Conservation (phyloP, 2,888 invertebrate species). For the Thymelicus acteon region DNA sequence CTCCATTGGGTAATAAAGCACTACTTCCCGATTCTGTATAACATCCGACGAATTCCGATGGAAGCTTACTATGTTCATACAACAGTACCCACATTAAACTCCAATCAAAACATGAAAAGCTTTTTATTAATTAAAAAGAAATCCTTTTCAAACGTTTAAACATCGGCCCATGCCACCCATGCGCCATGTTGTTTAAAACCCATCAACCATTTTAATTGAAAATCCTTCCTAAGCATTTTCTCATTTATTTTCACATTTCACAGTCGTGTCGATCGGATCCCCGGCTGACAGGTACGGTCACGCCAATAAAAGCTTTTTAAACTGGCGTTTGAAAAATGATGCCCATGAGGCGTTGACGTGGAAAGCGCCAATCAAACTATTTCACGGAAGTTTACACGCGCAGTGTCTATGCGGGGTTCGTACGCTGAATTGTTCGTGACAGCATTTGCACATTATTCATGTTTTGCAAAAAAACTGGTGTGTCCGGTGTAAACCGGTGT, state of each 20-base stretch:
- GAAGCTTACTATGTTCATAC: no score
- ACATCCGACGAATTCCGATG: no score
- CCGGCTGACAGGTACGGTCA: constrained; percentile 4
- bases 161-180: background rate
- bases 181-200: background rate
- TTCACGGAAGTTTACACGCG: background rate
- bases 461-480: no score
- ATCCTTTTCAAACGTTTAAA: background rate
- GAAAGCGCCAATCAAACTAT: background rate
- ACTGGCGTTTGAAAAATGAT: background rate
- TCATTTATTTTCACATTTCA: constrained; percentile 1
- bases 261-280: constrained; percentile 5
- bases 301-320: constrained; percentile 16
- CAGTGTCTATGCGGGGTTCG: no score
- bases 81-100: no score
- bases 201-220: background rate
- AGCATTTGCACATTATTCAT: no score
- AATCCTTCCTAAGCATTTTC: constrained; percentile 2
- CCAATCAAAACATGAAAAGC: no score
- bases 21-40: no score
- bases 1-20: no score
- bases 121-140: background rate
- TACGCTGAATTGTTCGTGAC: no score
- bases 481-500: no score
- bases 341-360: background rate